Evolutionary conservation across 2,888 invertebrate species (phyloP).

Genomic region (Dorcus hopei): DNA sequence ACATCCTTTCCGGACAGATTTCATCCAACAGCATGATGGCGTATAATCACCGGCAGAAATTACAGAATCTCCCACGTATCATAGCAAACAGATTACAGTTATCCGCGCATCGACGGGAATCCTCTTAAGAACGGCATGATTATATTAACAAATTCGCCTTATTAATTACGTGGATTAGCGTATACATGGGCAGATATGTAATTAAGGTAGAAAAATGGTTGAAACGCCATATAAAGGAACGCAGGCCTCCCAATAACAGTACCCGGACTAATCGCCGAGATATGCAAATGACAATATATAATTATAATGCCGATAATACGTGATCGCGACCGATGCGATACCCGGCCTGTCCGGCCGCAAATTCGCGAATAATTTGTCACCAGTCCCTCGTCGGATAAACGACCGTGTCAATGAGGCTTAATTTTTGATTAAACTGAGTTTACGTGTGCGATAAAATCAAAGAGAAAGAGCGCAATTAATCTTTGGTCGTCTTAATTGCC

Average conservation of each 20-base stretch:
- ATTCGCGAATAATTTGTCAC: constrained; percentile 13
- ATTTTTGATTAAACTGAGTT: constrained; percentile 5
- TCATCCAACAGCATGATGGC: no score
- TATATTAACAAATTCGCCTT: constrained; percentile 19
- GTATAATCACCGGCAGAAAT: neutral
- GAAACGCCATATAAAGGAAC: constrained; percentile 15
- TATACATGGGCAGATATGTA: constrained; percentile 13
- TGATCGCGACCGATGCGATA: constrained; percentile 12
- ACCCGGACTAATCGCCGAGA: constrained; percentile 23
- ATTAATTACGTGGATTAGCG: constrained; percentile 19
- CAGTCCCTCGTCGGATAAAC: neutral
- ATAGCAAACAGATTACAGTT: constrained; percentile 3
- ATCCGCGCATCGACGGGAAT: constrained; percentile 18
- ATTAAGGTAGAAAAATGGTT: constrained; percentile 16
- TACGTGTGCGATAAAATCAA: no score
- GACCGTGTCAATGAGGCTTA: constrained; percentile 4
- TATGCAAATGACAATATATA: constrained; percentile 26
- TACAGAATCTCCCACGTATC: neutral
- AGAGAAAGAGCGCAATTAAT: no score
- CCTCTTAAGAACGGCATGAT: constrained; percentile 12
- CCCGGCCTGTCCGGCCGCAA: neutral
- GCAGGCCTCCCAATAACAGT: constrained; percentile 22
- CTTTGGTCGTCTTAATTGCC: no score
- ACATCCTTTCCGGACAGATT: no score
- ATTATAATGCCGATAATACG: constrained; percentile 20